A percentile compares a stretch with the other conserved stretches of the same genome.
phyloP scores from a whole-genome alignment of 2,888 invertebrate genomes.

The Platynereis dumerilii region DNA sequence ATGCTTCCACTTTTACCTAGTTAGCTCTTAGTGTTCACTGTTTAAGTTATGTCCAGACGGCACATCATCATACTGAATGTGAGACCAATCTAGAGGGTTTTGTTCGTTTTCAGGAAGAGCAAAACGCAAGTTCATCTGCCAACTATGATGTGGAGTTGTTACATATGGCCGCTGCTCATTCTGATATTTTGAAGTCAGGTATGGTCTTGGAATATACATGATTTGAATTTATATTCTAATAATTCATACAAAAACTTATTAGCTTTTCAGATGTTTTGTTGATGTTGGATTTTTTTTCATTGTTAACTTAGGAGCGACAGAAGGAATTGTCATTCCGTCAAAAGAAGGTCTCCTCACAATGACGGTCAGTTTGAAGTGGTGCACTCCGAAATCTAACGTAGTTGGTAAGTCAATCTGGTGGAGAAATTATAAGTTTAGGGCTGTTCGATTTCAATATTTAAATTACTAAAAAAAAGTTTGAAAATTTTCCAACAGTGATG shows the following conservation, averaged over 20 bases:
- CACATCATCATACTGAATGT: too few species aligned
- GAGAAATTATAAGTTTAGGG: background rate
- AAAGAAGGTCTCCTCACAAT: constrained; percentile 78
- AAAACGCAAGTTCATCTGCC: constrained; percentile 95
- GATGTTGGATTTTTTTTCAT: too few species aligned
- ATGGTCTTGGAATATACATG: constrained; percentile 9
- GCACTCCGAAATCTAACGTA: constrained; percentile 78
- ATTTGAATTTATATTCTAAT: too few species aligned
- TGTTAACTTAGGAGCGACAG: constrained; percentile 44
- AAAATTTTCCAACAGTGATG: too few species aligned
- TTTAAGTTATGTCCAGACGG: too few species aligned
- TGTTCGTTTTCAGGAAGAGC: constrained; percentile 93
- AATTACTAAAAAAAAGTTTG: too few species aligned
- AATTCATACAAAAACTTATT: too few species aligned
- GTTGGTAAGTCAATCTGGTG: constrained; percentile 50
- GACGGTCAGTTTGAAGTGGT: constrained; percentile 93
- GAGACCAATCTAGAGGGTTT: too few species aligned
- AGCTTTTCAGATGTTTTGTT: too few species aligned
- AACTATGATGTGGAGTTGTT: constrained; percentile 99
- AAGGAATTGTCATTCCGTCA: constrained; percentile 66
- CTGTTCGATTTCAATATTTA: too few species aligned
- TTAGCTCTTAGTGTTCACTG: too few species aligned
- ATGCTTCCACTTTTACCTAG: too few species aligned
- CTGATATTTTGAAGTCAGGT: constrained; percentile 72
- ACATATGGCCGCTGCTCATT: constrained; percentile 85